Percentiles rank a stretch among this genome's conserved stretches.
These are phyloP conservation scores for Sebastes kiyomatsui DNA, from an alignment of 2,797 vertebrate species.

Conservation along the genomic window DNA sequence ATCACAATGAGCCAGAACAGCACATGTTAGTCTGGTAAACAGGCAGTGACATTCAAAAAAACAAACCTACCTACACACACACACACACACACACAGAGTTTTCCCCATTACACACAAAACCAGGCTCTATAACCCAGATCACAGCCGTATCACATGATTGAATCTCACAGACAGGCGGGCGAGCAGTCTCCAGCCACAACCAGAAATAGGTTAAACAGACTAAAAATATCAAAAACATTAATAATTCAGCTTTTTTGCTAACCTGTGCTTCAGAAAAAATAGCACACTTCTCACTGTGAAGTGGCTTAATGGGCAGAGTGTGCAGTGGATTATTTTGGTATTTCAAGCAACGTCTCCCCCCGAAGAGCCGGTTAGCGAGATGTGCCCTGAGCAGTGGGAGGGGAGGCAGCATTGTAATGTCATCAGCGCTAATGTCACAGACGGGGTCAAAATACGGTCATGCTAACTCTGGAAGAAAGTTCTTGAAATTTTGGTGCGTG, in stretches of 20 bases:
- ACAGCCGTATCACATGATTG: slow-evolving; percentile 75
- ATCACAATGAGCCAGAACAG: slow-evolving; percentile 23
- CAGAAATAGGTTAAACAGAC: slow-evolving; percentile 85
- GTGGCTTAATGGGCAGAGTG: slow-evolving; percentile 62
- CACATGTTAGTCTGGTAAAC: slow-evolving; percentile 3
- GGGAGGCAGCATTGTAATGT: slow-evolving; percentile 30
- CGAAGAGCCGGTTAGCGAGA: slow-evolving; percentile 25
- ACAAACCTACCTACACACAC: neutral
- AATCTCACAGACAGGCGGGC: slow-evolving; percentile 76
- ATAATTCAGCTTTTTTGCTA: slow-evolving; percentile 82
- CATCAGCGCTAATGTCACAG: slow-evolving; percentile 44
- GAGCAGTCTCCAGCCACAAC: slow-evolving; percentile 81
- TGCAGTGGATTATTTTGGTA: slow-evolving; percentile 59
- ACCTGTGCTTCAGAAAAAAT: slow-evolving; percentile 79
- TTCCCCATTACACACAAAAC: slow-evolving; percentile 34
- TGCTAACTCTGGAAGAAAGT: neutral
- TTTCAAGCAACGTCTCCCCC: slow-evolving; percentile 29
- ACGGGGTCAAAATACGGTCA: slow-evolving; percentile 42
- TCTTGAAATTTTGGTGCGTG: neutral
- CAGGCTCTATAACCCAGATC: slow-evolving; percentile 81
- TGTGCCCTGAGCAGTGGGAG: slow-evolving; percentile 23
- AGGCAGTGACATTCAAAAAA: slow-evolving; percentile 29
- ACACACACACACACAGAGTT: neutral
- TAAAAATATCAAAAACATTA: slow-evolving; percentile 85
- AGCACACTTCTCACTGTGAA: slow-evolving; percentile 66